Conservation (phyloP, 2,113 vertebrate species). For the Pungitius pungitius region DNA sequence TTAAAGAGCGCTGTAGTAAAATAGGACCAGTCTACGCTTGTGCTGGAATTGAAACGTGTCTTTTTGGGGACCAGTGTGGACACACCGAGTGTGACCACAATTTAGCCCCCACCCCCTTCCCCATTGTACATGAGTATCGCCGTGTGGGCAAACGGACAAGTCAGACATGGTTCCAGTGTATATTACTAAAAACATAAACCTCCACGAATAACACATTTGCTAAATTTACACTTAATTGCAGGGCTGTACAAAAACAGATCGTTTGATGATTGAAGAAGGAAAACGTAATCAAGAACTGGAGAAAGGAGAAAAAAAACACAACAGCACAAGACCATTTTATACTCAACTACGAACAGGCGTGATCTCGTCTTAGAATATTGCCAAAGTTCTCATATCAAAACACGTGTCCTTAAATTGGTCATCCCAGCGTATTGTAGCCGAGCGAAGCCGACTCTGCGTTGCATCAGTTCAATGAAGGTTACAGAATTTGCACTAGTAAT, state of each 20-base stretch:
- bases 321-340: constrained; percentile 65
- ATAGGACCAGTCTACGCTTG: constrained; percentile 41
- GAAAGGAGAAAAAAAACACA: constrained; percentile 45
- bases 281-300: constrained; percentile 55
- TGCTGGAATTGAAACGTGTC: constrained; percentile 36
- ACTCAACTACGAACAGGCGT: constrained; percentile 75
- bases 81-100: constrained; percentile 52
- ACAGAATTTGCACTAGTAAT: constrained; percentile 70
- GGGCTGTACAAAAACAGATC: constrained; percentile 78
- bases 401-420: constrained; percentile 67
- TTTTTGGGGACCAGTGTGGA: constrained; percentile 43
- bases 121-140: constrained; percentile 56
- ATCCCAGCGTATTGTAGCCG: constrained; percentile 66
- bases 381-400: constrained; percentile 80
- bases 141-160: constrained; percentile 65
- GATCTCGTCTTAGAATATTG: constrained; percentile 74
- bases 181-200: constrained; percentile 81
- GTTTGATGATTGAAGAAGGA: constrained; percentile 61
- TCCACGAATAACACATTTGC: constrained; percentile 79
- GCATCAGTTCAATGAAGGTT: constrained; percentile 76
- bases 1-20: constrained; percentile 35
- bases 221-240: constrained; percentile 78
- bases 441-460: constrained; percentile 68
- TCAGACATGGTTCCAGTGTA: constrained; percentile 84
- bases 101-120: too few relatives aligned